Evolutionary conservation across 2,797 vertebrate genomes (phyloP), one percentile per base, ranked within the genome.

Genomic region (Parauchenoglanis punctatus): DNA sequence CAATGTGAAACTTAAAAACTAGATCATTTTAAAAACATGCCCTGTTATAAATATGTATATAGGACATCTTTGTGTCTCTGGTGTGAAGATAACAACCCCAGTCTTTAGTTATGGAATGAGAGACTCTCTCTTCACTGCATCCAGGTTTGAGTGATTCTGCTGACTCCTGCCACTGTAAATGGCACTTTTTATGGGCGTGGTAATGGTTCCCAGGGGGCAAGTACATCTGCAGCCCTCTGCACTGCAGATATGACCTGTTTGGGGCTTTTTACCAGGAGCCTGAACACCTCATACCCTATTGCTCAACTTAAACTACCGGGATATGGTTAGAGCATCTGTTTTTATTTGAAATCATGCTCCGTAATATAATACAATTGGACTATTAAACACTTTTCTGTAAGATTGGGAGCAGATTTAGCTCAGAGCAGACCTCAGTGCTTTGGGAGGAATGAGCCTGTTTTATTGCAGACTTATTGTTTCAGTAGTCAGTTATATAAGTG

Each of bases 201-300:
- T 96, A 95, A 96, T 94, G 94, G 93, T 93, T 92, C 95, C 94
- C 94, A 88, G 92, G 94, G 87, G 90, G 83, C 92, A 49, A 70
- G 40, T 94, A 90, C 11, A 92, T 96, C 93, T 93, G 89, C 90
- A 92, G 91, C 93, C 93, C 93, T 94, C 93, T 93, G 95, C 95
- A 96, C 93, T 96, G 96, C 96, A 96, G 96, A 96, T 95, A 94
- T 92, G 83, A 89, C 86, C 93, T 81, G 49, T 90, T 92, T 87
- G 91, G 92, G 92, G 90, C 90, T 88, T 90, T 89, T 89, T 25
- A 91, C 92, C 88, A 87, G 88, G 72, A 59, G 72, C 25, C 81
- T 15, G 20, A 68, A 52, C 59, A 73, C 6, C n/a, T 75, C 63
- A 49, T 67, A 31, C 61, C 73, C 31, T 35, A 15, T 46, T 67